These are phyloP conservation scores for Tretioscincus oriximinensis DNA, from an alignment of 2,113 vertebrate species.

Conservation along the genomic window DNA sequence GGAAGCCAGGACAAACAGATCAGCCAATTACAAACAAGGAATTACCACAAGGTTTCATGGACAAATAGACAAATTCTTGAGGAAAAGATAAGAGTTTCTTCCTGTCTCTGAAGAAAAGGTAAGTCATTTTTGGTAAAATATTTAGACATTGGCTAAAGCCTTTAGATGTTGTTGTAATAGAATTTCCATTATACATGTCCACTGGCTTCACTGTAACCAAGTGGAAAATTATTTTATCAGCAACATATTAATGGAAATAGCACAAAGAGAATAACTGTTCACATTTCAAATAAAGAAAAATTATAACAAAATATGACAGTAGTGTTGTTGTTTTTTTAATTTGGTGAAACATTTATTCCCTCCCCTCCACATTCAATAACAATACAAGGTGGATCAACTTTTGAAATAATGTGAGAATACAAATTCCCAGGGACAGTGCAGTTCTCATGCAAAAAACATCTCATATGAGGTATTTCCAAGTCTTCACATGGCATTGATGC, in stretches of 20 bases:
- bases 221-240: not conserved
- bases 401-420: not conserved
- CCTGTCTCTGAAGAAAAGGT: too few relatives aligned
- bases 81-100: too few relatives aligned
- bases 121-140: too few relatives aligned
- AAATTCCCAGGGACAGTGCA: conserved; percentile 39
- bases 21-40: too few relatives aligned
- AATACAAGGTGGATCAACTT: conserved; percentile 24
- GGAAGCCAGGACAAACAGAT: too few relatives aligned
- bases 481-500: not conserved
- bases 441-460: not conserved
- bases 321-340: conserved; percentile 69
- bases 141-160: too few relatives aligned
- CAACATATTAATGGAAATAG: not conserved
- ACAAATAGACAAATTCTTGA: too few relatives aligned
- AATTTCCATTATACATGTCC: too few relatives aligned
- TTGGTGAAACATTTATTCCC: conserved; percentile 38
- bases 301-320: conserved; percentile 26
- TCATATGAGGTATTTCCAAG: not conserved
- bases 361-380: conserved; percentile 19
- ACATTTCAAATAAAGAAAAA: not conserved
- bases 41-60: too few relatives aligned
- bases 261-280: conserved; percentile 6
- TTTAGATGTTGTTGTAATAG: too few relatives aligned
- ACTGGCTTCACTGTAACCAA: not conserved